Evolutionary conservation across 1,140 invertebrate genomes (phyloP), one percentile per base, ranked within the genome.

Genomic region (Ceratina australensis): DNA sequence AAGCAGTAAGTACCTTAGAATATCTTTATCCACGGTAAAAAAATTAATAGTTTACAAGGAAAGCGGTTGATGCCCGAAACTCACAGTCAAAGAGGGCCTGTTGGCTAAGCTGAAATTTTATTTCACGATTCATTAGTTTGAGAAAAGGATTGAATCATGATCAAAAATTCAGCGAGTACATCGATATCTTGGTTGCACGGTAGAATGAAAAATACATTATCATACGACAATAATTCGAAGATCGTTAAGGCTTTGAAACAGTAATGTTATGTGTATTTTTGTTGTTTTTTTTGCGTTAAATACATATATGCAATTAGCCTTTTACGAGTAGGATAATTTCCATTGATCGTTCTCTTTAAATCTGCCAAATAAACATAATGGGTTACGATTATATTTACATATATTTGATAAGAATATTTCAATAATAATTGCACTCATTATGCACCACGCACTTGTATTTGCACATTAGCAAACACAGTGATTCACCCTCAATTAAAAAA

Each of bases 401-500:
- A 85, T 57, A 74, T 75, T 60, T 56, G 71, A 85, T 60, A 85
- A 83, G 71, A 83, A 79, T 72, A 85, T 50, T 64, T 79, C 67
- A 26, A 78, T 71, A 65, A 74, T 76, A 82, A 84, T 85, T 84
- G 83, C 84, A 82, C 60, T 82, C 83, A 54, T 73, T 78, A 82
- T 85, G 68, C 80, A 84, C 64, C 64, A 72, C 76, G 67, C 66
- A 52, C 54, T 78, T 52, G 54, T 64, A 47, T 80, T 78, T 71
- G 64, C 76, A 42, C 64, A 67, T 24, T 50, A 72, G 61, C 82
- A 76, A 84, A 79, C 50, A 72, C 56, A 69, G 75, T 66, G 33
- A 42, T 72, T 81, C 64, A 61, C n/a, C 59, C 69, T 69, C 63
- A 49, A 75, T 80, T 72, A 73, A 60, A 65, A 71, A 81, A 72